phyloP scores from a whole-genome alignment of 2,797 vertebrate species.

The Molossus molossus region DNA sequence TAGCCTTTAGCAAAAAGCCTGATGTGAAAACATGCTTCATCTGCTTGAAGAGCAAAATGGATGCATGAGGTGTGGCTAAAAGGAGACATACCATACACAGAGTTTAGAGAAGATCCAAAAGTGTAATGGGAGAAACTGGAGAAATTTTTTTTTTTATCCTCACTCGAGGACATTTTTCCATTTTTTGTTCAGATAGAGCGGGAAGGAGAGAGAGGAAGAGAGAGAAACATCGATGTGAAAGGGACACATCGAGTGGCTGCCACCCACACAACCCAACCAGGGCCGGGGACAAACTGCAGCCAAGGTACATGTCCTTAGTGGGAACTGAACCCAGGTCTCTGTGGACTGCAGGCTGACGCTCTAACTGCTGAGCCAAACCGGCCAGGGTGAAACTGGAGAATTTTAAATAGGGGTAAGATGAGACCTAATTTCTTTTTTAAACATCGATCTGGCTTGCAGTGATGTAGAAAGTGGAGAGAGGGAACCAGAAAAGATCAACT shows the following conservation, averaged over 20 bases:
- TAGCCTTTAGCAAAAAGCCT: not conserved
- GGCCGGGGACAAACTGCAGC: no score
- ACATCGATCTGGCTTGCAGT: not conserved
- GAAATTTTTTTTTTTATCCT: not conserved
- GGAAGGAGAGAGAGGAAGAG: no score
- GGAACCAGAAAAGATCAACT: not conserved
- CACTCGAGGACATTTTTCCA: no score
- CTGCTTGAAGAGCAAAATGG: not conserved
- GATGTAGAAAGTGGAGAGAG: not conserved
- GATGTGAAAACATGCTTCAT: not conserved
- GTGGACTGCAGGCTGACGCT: no score
- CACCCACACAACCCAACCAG: no score
- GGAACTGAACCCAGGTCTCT: no score
- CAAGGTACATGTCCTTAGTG: no score
- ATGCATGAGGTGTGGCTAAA: not conserved
- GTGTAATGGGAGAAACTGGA: not conserved
- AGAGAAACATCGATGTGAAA: no score
- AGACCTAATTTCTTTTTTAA: not conserved
- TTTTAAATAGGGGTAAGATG: not conserved
- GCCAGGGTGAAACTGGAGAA: not conserved
- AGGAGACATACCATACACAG: not conserved
- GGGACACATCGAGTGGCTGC: no score
- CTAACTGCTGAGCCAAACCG: no score
- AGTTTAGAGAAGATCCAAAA: slow-evolving; percentile 40
- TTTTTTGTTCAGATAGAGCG: no score